Conservation (phyloP, 35 echinoderm and acorn worm genomes). For the Ophiothrix spiculata region DNA sequence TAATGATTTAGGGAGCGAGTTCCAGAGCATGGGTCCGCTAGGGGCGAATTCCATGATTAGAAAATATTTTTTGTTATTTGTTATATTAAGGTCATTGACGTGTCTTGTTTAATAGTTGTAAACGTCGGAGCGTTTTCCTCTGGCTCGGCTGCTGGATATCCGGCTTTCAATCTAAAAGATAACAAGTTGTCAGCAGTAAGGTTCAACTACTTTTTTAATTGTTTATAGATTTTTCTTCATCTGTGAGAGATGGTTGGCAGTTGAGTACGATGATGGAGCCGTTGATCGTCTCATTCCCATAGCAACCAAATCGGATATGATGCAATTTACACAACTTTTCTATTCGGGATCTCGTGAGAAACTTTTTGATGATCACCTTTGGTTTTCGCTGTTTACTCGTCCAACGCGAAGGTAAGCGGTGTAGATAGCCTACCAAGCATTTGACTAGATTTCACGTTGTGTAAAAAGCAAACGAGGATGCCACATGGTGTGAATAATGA, state of each 20-base stretch:
- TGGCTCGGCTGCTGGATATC: no score
- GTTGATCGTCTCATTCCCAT: slow-evolving; percentile 54
- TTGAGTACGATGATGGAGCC: slow-evolving; percentile 60
- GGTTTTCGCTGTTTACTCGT: slow-evolving; percentile 83
- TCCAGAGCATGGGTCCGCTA: neutral
- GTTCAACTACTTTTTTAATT: neutral
- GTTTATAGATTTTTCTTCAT: slow-evolving; percentile 58
- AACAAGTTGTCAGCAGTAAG: no score
- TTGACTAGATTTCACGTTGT: no score
- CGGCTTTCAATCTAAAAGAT: no score
- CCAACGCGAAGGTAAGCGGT: slow-evolving; percentile 49
- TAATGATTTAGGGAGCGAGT: no score
- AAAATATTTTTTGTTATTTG: no score
- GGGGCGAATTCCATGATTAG: neutral
- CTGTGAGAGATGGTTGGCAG: slow-evolving; percentile 64
- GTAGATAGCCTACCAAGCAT: no score
- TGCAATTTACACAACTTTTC: slow-evolving; percentile 54
- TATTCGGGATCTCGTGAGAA: slow-evolving; percentile 46
- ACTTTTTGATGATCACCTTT: slow-evolving; percentile 84
- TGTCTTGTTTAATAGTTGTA: neutral
- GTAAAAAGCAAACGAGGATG: no score
- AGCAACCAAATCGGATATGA: slow-evolving; percentile 48
- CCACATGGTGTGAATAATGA: no score
- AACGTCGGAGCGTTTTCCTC: no score
- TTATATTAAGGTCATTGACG: no score